phyloP scores from a whole-genome alignment of 2,888 invertebrate species.

The Pantelozetes paolii region DNA sequence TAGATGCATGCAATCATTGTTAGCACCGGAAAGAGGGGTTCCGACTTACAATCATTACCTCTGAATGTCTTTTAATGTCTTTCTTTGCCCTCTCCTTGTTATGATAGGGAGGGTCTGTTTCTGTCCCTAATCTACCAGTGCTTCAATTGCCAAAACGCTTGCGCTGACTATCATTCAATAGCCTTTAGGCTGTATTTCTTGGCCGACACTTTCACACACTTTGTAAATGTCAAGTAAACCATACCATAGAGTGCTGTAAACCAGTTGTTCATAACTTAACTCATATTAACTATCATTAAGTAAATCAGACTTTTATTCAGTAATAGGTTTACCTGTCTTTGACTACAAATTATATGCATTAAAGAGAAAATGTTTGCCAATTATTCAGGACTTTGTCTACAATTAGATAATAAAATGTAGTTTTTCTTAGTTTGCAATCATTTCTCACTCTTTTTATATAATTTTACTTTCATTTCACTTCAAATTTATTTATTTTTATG shows the following conservation, averaged over 20 bases:
- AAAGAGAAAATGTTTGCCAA: too few relatives aligned
- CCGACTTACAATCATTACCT: conserved; percentile 8
- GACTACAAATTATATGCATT: too few relatives aligned
- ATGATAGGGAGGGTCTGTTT: conserved; percentile 13
- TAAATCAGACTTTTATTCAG: too few relatives aligned
- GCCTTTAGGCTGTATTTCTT: conserved; percentile 10
- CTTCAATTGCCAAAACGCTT: background rate
- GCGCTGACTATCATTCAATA: conserved; percentile 15
- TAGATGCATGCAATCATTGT: conserved; percentile 17
- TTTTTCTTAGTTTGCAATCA: too few relatives aligned
- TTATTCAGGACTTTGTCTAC: too few relatives aligned
- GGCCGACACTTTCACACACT: conserved; percentile 21
- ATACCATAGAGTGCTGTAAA: background rate
- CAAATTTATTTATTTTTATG: too few relatives aligned
- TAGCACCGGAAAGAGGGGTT: conserved; percentile 33
- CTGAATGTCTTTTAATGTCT: conserved; percentile 1
- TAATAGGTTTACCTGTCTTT: too few relatives aligned
- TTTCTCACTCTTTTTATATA: too few relatives aligned
- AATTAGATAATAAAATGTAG: too few relatives aligned
- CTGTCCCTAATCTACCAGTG: conserved; percentile 14
- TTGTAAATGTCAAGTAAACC: conserved; percentile 4
- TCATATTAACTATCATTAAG: too few relatives aligned
- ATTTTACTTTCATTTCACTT: too few relatives aligned
- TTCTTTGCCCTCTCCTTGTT: conserved; percentile 29
- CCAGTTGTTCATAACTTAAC: too few relatives aligned